Percentiles rank a stretch among this genome's conserved stretches.
These are phyloP conservation scores for Amphiprion percula DNA, from an alignment of 2,113 vertebrate species.

Conservation along the genomic window DNA sequence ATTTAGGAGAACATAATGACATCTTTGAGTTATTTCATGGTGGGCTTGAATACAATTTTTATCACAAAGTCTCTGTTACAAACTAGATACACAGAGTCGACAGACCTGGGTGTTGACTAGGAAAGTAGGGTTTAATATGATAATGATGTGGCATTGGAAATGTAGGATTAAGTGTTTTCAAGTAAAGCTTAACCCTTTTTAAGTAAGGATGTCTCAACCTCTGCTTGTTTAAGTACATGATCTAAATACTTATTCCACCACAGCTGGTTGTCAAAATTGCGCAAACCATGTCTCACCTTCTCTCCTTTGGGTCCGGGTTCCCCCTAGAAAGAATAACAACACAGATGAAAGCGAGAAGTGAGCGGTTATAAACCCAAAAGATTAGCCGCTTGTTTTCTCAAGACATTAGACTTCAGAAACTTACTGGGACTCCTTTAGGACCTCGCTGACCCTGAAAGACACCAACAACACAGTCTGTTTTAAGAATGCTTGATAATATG, in stretches of 20 bases:
- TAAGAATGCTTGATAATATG: background rate
- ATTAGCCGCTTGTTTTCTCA: background rate
- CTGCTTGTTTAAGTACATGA: too few relatives aligned
- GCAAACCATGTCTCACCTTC: slow-evolving; percentile 66
- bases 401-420: slow-evolving; percentile 34
- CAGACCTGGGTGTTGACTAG: too few relatives aligned
- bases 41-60: too few relatives aligned
- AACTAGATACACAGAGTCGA: too few relatives aligned
- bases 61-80: too few relatives aligned
- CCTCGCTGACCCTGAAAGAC: slow-evolving; percentile 83
- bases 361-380: background rate
- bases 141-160: too few relatives aligned
- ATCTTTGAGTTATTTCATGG: too few relatives aligned
- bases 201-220: background rate
- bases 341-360: slow-evolving; percentile 66
- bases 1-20: too few relatives aligned
- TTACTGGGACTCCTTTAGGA: slow-evolving; percentile 83
- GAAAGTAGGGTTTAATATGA: too few relatives aligned
- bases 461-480: slow-evolving; percentile 23
- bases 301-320: slow-evolving; percentile 86
- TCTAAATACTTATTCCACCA: too few relatives aligned
- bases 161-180: too few relatives aligned
- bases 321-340: slow-evolving; percentile 83
- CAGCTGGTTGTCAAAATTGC: background rate
- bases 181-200: background rate